phyloP scores from a whole-genome alignment of 2,888 invertebrate species.

The Tetrapedia diversipes region DNA sequence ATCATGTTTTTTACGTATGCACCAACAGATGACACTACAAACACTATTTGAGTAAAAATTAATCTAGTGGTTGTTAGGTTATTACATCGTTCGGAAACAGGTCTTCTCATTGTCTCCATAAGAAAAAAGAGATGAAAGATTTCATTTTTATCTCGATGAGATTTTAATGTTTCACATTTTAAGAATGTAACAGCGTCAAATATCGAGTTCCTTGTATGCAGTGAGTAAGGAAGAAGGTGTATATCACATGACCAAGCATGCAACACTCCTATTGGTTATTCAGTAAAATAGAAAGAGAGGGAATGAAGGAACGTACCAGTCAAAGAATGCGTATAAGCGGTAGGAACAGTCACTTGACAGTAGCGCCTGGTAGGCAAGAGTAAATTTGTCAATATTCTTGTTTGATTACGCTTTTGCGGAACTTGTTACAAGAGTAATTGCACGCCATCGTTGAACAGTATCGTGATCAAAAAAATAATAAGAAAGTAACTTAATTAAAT shows the following conservation, averaged over 20 bases:
- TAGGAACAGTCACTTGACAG: conserved; percentile 42
- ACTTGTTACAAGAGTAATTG: conserved; percentile 8
- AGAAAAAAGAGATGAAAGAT: not conserved
- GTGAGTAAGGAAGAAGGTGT: not conserved
- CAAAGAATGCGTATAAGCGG: conserved; percentile 41
- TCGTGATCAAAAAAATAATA: conserved; percentile 9
- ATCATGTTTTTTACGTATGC: not conserved
- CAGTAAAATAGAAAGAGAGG: conserved; percentile 9
- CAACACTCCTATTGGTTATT: conserved; percentile 27
- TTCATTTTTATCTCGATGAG: not conserved
- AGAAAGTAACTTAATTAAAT: conserved; percentile 13
- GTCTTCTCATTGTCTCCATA: not conserved
- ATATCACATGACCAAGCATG: conserved; percentile 22
- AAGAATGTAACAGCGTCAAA: conserved; percentile 22
- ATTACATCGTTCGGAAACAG: not conserved
- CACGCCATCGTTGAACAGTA: conserved; percentile 19
- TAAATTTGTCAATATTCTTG: conserved; percentile 26
- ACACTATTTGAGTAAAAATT: conserved; percentile 1
- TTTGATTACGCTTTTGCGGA: conserved; percentile 14
- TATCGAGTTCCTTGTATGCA: conserved; percentile 2
- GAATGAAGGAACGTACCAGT: conserved; percentile 9
- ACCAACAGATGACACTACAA: conserved; percentile 33
- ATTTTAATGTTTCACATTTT: conserved; percentile 25
- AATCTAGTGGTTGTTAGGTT: not conserved
- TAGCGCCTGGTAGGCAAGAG: conserved; percentile 13